These are phyloP conservation scores for Rhyacophila evoluta DNA, from an alignment of 2,888 invertebrate species.

Conservation along the genomic window DNA sequence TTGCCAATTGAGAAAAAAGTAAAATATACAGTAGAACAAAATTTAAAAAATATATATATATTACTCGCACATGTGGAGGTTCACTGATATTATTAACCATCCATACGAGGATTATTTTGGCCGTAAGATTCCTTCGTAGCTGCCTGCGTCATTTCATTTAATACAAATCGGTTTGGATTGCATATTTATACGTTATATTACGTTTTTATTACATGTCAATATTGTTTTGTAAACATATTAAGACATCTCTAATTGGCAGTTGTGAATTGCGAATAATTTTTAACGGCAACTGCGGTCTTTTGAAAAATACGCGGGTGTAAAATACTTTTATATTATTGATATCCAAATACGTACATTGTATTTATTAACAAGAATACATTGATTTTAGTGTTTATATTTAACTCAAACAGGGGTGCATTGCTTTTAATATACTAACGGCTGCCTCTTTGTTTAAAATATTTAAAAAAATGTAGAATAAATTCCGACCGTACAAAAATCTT, in stretches of 20 bases:
- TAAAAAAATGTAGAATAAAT: no score
- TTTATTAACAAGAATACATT: no score
- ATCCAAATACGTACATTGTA: not conserved
- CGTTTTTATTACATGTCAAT: slow-evolving; percentile 32
- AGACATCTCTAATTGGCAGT: slow-evolving; percentile 47
- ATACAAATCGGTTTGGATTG: slow-evolving; percentile 43
- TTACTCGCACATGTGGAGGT: not conserved
- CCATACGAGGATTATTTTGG: slow-evolving; percentile 36
- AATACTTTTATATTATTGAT: not conserved
- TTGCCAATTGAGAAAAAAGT: no score
- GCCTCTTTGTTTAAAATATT: no score
- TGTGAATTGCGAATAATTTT: slow-evolving; percentile 48
- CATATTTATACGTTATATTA: slow-evolving; percentile 32
- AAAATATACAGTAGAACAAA: no score
- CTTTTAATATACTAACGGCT: no score
- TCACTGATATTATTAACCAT: not conserved
- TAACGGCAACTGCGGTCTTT: slow-evolving; percentile 38
- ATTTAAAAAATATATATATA: no score
- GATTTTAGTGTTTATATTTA: no score
- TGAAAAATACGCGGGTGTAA: slow-evolving; percentile 5
- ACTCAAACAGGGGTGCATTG: no score
- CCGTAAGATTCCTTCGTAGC: slow-evolving; percentile 42
- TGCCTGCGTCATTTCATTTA: slow-evolving; percentile 41
- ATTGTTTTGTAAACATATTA: slow-evolving; percentile 44
- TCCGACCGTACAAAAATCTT: no score